Base-by-base conservation (phyloP, 2,797 vertebrate genomes). In the Silurus lanzhouensis region DNA sequence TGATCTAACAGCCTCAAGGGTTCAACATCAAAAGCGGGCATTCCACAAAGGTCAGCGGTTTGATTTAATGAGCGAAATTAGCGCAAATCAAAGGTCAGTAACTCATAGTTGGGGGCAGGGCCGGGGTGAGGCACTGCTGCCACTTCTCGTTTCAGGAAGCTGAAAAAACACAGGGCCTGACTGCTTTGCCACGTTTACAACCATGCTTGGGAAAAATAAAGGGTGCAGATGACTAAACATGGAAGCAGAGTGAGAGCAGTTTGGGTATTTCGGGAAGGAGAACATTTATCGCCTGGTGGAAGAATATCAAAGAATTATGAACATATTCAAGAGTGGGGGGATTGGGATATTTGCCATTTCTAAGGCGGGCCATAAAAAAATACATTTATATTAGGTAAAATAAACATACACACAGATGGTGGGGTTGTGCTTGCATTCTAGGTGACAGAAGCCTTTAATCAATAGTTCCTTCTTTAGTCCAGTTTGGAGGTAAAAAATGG, bases 381-480 rank as follows among this genome's bases (percentile, higher is more conserved):
- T 8, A 10, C 19, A 63, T 63, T 79, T 64, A 64, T 25, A 79
- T 46, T 25, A 10, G 61, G 38, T 15, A 60, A 60, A 70, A 70
- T 60, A 79, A 84, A 61, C 38, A 38, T 93, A 93, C 92, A 92
- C 89, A 87, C 92, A 94, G 92, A 92, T 92, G 90, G 90, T 88
- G 87, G 84, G 89, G 90, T 89, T 57, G 81, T 17, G 60, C 48
- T 48, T 6, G 57, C 66, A 85, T 86, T 85, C 79, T 78, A 83
- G 60, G 83, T 66, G 74, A 91, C 88, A 85, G 74, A 86, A 88
- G 85, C 86, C 92, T 94, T 94, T 93, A 91, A 94, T 94, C 89
- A 92, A 92, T 90, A 94, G 94, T 93, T 94, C 92, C 92, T 91
- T 92, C 89, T 93, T 91, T 84, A 92, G 92, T 91, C 91, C 90